Base-by-base conservation (phyloP, 1,140 invertebrate genomes). In the Cydia amplana region DNA sequence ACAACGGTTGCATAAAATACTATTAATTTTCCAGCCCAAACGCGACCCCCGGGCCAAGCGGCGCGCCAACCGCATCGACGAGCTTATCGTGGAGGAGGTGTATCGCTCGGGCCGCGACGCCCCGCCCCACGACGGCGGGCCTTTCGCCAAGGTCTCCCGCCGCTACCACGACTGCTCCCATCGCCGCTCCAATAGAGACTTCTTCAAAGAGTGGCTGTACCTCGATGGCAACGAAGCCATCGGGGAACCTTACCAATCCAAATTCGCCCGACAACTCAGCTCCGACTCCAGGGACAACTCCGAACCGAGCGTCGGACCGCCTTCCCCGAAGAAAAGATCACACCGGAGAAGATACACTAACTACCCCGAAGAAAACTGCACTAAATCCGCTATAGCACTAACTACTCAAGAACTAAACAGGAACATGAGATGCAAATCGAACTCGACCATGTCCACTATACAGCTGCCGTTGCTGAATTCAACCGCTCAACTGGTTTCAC, bases 401-500 rank as follows among this genome's bases (percentile, higher is more conserved):
- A 88, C 92, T 0, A 89, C 90, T 0, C 91, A 91, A 65, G 85
- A 87, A 0, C 91, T 91, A 3, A 88, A 88, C 74, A 94, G 94
- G 86, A 87, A 88, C 73, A 94, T 95, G 87, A 87, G 94, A 78
- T 92, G 94, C 78, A 94, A 94, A 85, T 94, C 94, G 0, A 94
- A 93, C 73, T 94, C 94, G 32, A 94, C 94, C 5, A 94, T 94
- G 94, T 95, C 94, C 0, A 94, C 94, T 0, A 93, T 94, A 78
- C 94, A 94, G 77, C 82, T 95, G 28, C 93, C 94, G 1, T 80
- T 93, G 18, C 77, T 92, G 4, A 92, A 91, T 77, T 93, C 92
- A 0, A 93, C 93, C 20, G 92, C 92, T 12, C 92, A 93, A 75
- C 78, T 93, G 14, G 91, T 93, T 6, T 93, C 91, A 1, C 91